These are phyloP conservation scores for Rhyzopertha dominica DNA, from an alignment of 1,140 invertebrate genomes.

Conservation along the genomic window DNA sequence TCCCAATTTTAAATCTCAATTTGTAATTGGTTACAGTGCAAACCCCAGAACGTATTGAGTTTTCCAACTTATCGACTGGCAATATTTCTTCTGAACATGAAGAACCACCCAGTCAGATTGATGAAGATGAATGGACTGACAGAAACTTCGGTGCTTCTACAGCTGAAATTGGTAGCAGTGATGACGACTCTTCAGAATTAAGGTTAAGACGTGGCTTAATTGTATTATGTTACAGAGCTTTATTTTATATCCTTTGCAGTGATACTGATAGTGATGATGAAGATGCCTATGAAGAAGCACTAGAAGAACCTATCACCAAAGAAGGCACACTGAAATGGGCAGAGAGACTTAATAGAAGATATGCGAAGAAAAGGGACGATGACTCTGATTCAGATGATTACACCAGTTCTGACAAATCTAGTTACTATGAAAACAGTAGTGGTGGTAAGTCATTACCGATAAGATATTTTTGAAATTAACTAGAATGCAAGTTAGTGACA, in stretches of 20 bases:
- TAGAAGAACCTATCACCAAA: conserved; percentile 58
- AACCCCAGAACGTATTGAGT: conserved; percentile 82
- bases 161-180: conserved; percentile 63
- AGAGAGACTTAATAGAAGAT: conserved; percentile 54
- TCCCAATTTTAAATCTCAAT: too few relatives aligned
- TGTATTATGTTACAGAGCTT: background rate
- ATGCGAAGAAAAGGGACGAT: conserved; percentile 27
- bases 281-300: conserved; percentile 57
- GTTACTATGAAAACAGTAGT: conserved; percentile 58
- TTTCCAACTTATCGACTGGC: conserved; percentile 60
- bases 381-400: conserved; percentile 41
- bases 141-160: conserved; percentile 78
- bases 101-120: conserved; percentile 72
- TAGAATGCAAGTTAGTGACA: too few relatives aligned
- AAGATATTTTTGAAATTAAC: background rate
- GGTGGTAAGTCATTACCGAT: conserved; percentile 48
- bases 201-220: too few relatives aligned
- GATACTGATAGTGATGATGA: conserved; percentile 56
- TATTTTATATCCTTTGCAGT: conserved; percentile 38
- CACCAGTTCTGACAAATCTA: conserved; percentile 56
- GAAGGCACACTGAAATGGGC: conserved; percentile 61
- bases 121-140: conserved; percentile 91
- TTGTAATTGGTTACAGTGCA: conserved; percentile 40
- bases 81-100: conserved; percentile 61
- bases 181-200: conserved; percentile 58